A percentile compares a stretch with the other conserved stretches of the same genome.
These are phyloP conservation scores for Brachionus koreanus DNA, from an alignment of 1,140 invertebrate species.

Conservation along the genomic window DNA sequence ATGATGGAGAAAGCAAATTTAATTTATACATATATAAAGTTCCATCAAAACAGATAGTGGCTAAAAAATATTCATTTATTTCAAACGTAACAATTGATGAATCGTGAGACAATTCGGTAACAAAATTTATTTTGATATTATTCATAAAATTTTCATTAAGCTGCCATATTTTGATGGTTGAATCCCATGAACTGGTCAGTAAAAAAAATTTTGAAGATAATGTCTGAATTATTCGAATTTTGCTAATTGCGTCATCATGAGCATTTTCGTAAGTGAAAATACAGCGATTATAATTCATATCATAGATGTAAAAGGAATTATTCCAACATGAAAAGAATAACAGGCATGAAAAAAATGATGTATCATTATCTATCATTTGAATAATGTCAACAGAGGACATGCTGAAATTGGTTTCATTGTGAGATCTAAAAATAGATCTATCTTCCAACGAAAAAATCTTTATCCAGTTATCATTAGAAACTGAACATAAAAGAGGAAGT, in stretches of 20 bases:
- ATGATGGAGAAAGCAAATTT: not conserved
- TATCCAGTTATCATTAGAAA: constrained; percentile 34
- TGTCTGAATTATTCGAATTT: not conserved
- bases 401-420: constrained; percentile 10
- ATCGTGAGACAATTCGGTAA: constrained; percentile 19
- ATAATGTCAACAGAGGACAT: constrained; percentile 6
- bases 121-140: not conserved
- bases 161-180: constrained; percentile 25
- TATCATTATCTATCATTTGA: not conserved
- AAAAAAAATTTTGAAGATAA: not conserved
- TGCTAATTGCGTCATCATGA: constrained; percentile 29
- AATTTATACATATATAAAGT: not conserved
- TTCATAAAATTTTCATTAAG: constrained; percentile 4
- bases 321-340: constrained; percentile 35
- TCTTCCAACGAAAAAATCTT: constrained; percentile 35
- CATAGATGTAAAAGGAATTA: constrained; percentile 38
- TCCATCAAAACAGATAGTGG: not conserved
- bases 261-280: not conserved
- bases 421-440: constrained; percentile 17
- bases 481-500: constrained; percentile 18
- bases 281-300: constrained; percentile 40
- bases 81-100: constrained; percentile 21
- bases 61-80: not conserved
- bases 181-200: constrained; percentile 39
- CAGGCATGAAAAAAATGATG: not conserved